phyloP scores from a whole-genome alignment of 2,888 invertebrate genomes.

The Ptilodon capucinus region DNA sequence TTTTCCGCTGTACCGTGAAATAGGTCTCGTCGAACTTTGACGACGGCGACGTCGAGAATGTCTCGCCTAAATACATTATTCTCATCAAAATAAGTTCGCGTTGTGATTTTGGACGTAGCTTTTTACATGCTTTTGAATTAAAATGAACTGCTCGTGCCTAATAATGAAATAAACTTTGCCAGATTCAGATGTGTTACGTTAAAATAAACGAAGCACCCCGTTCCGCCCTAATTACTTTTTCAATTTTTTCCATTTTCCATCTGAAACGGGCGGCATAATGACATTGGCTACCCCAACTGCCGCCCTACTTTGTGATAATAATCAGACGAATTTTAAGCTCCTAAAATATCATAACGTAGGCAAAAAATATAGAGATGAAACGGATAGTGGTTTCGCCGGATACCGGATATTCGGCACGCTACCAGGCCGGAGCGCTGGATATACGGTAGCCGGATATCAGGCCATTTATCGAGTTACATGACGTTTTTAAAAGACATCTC shows the following conservation, averaged over 20 bases:
- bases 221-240: constrained; percentile 30
- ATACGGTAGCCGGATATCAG: no score
- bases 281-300: constrained; percentile 12
- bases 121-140: no score
- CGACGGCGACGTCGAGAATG: no score
- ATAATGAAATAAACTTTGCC: constrained; percentile 20
- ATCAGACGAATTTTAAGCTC: constrained; percentile 20
- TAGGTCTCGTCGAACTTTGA: background rate
- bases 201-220: constrained; percentile 9
- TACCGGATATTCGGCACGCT: no score
- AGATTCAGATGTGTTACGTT: constrained; percentile 8
- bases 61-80: no score
- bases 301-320: constrained; percentile 17
- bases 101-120: no score
- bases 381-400: no score
- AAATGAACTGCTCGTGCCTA: background rate
- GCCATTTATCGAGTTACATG: no score
- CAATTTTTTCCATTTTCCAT: constrained; percentile 22
- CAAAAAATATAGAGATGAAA: constrained; percentile 10
- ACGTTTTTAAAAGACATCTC: no score
- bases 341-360: constrained; percentile 8
- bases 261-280: constrained; percentile 18
- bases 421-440: no score
- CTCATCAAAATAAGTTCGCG: no score
- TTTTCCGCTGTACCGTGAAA: background rate